phyloP scores from a whole-genome alignment of 2,888 invertebrate genomes.

The Acanthosepion esculentum region DNA sequence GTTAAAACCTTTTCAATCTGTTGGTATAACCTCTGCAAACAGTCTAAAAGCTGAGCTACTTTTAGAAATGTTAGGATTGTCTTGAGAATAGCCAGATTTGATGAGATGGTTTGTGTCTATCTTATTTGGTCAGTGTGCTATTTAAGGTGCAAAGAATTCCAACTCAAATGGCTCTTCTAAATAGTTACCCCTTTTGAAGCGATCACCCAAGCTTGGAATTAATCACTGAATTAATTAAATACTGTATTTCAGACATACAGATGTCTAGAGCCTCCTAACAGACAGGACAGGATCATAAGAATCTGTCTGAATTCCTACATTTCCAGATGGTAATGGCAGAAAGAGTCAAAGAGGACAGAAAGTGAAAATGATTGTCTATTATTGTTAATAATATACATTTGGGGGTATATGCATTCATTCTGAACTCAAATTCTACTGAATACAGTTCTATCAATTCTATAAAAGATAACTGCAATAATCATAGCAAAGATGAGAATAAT shows the following conservation, averaged over 20 bases:
- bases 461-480: not conserved
- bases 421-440: too few species aligned
- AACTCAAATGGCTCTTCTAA: not conserved
- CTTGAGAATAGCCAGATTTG: not conserved
- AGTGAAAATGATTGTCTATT: not conserved
- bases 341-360: not conserved
- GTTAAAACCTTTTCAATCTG: not conserved
- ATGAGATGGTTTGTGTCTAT: not conserved
- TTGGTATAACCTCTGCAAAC: not conserved
- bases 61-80: not conserved
- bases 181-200: not conserved
- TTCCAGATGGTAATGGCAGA: not conserved
- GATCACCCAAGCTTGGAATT: not conserved
- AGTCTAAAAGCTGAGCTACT: not conserved
- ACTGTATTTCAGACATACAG: not conserved
- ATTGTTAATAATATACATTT: not conserved
- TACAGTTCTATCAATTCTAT: not conserved
- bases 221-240: not conserved
- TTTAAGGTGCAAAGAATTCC: not conserved
- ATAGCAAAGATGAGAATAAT: not conserved
- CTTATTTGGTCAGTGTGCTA: not conserved
- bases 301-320: not conserved
- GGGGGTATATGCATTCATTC: not conserved
- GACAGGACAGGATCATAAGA: conserved; percentile 13
- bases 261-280: not conserved